Conservation (phyloP, 1,140 invertebrate genomes). For the Lucilia sericata region DNA sequence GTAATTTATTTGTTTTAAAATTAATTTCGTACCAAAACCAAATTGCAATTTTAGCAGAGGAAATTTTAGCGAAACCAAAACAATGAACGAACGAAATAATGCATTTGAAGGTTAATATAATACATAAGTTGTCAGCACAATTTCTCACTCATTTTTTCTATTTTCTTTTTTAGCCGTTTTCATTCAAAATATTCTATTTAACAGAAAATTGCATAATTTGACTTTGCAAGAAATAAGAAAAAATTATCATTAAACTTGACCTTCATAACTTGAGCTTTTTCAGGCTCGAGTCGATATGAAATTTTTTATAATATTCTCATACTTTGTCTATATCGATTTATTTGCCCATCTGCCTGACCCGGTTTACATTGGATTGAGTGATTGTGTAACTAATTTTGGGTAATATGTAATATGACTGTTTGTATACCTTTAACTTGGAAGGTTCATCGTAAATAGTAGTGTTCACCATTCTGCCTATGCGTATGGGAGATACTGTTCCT, state of each 20-base stretch:
- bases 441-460: conserved; percentile 64
- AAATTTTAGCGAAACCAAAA: background rate
- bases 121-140: background rate
- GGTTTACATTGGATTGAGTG: background rate
- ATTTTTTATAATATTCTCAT: too few relatives aligned
- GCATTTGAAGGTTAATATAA: conserved; percentile 24
- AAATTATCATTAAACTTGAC: conserved; percentile 3
- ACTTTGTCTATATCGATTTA: background rate
- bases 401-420: background rate
- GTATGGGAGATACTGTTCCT: background rate
- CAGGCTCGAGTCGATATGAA: too few relatives aligned
- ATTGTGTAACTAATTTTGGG: background rate
- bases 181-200: background rate
- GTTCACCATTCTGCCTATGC: conserved; percentile 61
- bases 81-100: background rate
- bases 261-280: background rate
- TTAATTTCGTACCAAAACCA: too few relatives aligned
- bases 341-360: background rate
- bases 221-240: background rate
- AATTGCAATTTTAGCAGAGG: background rate
- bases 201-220: conserved; percentile 1
- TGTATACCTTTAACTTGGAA: conserved; percentile 62
- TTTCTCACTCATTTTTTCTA: background rate
- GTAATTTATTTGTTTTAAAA: too few relatives aligned
- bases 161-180: background rate